Percentiles rank a stretch among this genome's conserved stretches.
These are phyloP conservation scores for Mantis religiosa DNA, from an alignment of 2,888 invertebrate genomes.

Conservation along the genomic window DNA sequence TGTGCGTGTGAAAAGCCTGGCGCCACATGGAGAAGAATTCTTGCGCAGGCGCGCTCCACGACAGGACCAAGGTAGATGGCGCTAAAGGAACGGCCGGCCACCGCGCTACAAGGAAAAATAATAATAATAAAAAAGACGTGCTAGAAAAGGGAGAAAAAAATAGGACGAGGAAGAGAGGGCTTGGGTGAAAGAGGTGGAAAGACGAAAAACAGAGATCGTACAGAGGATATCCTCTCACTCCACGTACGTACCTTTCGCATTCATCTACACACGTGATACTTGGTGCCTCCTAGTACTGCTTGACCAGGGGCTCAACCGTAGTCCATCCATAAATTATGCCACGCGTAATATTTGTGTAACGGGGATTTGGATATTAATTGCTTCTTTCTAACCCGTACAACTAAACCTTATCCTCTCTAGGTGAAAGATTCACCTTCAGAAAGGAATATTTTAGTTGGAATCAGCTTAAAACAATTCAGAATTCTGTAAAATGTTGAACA, in stretches of 20 bases:
- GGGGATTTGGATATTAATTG: conserved; percentile 26
- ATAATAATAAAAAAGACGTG: neutral
- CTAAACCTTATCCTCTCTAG: conserved; percentile 20
- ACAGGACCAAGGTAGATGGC: neutral
- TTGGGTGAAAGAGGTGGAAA: neutral
- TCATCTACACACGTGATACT: neutral
- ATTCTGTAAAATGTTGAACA: neutral
- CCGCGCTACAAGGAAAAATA: neutral
- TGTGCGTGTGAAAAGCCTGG: conserved; percentile 2
- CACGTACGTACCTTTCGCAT: neutral
- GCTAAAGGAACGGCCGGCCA: neutral
- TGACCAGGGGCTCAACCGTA: neutral
- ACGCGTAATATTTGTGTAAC: conserved; percentile 22
- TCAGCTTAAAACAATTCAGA: conserved; percentile 1
- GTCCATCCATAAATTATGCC: conserved; percentile 26
- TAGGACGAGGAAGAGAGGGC: neutral
- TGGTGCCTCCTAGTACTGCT: neutral
- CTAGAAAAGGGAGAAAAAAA: neutral
- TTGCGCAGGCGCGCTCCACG: neutral
- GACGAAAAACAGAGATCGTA: neutral
- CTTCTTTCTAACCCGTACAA: conserved; percentile 23
- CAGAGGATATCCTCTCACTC: neutral
- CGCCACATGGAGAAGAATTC: conserved; percentile 1
- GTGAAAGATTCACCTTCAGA: conserved; percentile 21
- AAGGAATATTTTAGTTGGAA: conserved; percentile 22